phyloP scores from a whole-genome alignment of 2,888 invertebrate species.

The Drosophila greeni region DNA sequence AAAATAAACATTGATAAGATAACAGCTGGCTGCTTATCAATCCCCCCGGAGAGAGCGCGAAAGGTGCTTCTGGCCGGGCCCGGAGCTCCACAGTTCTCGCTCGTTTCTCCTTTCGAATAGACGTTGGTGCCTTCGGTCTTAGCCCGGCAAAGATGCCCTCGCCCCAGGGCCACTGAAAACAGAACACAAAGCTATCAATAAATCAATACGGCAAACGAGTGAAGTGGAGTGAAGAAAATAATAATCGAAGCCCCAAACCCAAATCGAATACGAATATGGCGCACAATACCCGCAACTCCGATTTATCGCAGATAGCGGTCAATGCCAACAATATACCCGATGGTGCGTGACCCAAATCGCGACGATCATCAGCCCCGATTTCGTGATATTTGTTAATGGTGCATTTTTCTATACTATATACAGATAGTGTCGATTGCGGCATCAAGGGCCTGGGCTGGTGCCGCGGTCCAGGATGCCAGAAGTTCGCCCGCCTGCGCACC shows the following conservation, averaged over 20 bases:
- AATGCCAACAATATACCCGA: conserved; percentile 72
- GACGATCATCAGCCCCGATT: not conserved
- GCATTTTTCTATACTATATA: not conserved
- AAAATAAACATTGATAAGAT: conserved; percentile 53
- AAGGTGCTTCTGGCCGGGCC: conserved; percentile 10
- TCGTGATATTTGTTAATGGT: not conserved
- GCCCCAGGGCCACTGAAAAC: conserved; percentile 32
- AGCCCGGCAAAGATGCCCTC: conserved; percentile 52
- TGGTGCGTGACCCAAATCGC: conserved; percentile 50
- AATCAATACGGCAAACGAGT: conserved; percentile 6
- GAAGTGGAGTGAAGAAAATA: conserved; percentile 23
- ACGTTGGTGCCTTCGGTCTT: conserved; percentile 36
- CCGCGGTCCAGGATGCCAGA: conserved; percentile 78
- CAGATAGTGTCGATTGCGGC: conserved; percentile 80
- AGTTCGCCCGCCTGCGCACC: conserved; percentile 79
- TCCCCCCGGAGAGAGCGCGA: conserved; percentile 17
- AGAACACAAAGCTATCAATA: conserved; percentile 18
- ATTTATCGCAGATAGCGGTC: conserved; percentile 70
- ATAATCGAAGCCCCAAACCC: conserved; percentile 23
- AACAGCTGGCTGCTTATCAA: conserved; percentile 48
- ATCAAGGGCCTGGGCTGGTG: conserved; percentile 79
- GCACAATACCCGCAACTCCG: conserved; percentile 62
- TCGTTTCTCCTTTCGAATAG: conserved; percentile 58
- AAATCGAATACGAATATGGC: conserved; percentile 54
- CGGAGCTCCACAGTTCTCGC: conserved; percentile 42